Evolutionary conservation across 2,888 invertebrate genomes (phyloP).

Genomic region (Agrochola lota): DNA sequence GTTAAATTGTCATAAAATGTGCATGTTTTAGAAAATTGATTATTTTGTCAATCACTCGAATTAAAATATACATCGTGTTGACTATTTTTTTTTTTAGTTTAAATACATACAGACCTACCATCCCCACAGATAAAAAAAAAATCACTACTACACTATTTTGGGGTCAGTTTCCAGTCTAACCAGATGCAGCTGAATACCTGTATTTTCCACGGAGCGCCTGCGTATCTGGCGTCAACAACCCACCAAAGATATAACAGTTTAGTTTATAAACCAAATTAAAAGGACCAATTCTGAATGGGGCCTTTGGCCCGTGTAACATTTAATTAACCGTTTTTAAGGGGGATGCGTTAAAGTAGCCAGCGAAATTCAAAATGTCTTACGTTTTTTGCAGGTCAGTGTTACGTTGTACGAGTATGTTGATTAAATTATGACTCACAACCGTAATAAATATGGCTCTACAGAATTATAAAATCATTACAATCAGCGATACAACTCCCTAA

Average conservation of each 20-base stretch:
- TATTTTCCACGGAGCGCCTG: too few species aligned
- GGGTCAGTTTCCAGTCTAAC: neutral
- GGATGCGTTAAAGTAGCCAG: too few species aligned
- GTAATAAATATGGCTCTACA: too few species aligned
- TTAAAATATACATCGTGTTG: neutral
- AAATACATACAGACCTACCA: too few species aligned
- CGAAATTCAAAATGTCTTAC: too few species aligned
- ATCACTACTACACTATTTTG: neutral
- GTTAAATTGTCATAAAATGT: conserved; percentile 4
- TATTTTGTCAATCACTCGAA: neutral
- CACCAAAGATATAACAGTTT: neutral
- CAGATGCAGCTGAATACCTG: too few species aligned
- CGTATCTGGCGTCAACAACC: neutral
- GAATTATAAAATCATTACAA: too few species aligned
- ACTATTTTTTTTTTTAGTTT: neutral
- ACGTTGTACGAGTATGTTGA: too few species aligned
- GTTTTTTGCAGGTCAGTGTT: too few species aligned
- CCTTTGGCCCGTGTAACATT: neutral
- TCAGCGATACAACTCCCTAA: too few species aligned
- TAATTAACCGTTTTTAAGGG: neutral
- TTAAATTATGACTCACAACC: too few species aligned
- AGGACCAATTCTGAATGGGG: neutral
- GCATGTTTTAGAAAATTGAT: neutral
- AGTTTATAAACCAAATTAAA: neutral
- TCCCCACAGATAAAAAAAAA: neutral